Base-by-base conservation (phyloP, 2,113 vertebrate species). In the Thryonomys swinderianus region DNA sequence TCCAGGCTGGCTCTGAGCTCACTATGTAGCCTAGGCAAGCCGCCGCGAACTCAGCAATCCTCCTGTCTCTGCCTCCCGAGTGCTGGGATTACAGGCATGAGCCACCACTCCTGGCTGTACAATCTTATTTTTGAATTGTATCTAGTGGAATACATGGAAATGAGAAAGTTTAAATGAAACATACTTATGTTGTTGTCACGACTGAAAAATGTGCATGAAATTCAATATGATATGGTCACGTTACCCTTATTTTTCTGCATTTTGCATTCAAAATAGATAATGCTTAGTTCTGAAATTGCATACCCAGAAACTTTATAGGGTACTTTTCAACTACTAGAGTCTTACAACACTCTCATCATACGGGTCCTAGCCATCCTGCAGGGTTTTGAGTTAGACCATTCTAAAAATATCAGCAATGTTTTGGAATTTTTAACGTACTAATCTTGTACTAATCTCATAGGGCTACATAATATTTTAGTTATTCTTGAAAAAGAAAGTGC, bases 121-220 rank as follows among this genome's bases (percentile, higher is more conserved):
- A 30, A 83, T 87, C 85, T 25, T 69, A n/a, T 57, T 91, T 88
- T 62, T 90, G 30, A 69, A 64, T 37, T 86, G 21, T 23, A 83
- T 59, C 90, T 92, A 51, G 10, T 59, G 92, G 30, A 85, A 20
- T 32, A 8, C 6, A 45, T 57, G 74, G 59, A 74, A 81, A 91
- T 85, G 76, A 40, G 3, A 93, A 69, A 61, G 61, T 17, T 84
- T 51, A 87, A 59, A 25, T 73, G 45, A 85, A 93, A 76, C 11
- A 81, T 40, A 40, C 55, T 51, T n/a, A 34, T 83, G 32, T 45
- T 76, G 40, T 37, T 88, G 11, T 18, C 64, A 69, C 88, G 20
- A 80, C 51, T 76, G 53, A 94, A 93, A 93, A 37, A 48, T 94
- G 27, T 73, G 37, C 62, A 80, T 88, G 40, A 84, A 94, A 90